phyloP scores from a whole-genome alignment of 2,797 vertebrate genomes.

The Takifugu rubripes region DNA sequence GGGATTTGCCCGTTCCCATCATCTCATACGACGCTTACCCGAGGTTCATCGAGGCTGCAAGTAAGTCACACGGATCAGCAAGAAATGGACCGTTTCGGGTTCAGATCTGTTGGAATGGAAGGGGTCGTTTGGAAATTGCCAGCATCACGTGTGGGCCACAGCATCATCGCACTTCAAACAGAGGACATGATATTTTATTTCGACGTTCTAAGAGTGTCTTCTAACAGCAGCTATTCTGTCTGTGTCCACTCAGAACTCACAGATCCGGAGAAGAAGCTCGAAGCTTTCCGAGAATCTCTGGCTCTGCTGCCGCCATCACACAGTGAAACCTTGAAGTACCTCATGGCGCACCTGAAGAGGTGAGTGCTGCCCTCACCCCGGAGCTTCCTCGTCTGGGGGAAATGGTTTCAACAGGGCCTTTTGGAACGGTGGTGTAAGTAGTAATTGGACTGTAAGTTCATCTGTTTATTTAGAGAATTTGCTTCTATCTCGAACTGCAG shows the following conservation, averaged over 20 bases:
- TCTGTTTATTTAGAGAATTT: not conserved
- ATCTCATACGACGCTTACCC: constrained; percentile 97
- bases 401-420: not conserved
- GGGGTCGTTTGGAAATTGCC: no score
- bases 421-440: not conserved
- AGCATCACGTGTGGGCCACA: not conserved
- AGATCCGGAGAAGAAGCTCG: constrained; percentile 89
- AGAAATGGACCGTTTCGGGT: constrained; percentile 6
- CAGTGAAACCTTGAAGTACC: constrained; percentile 92
- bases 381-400: not conserved
- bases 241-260: constrained; percentile 78
- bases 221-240: constrained; percentile 25
- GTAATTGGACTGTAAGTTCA: not conserved
- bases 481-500: constrained; percentile 63
- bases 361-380: constrained; percentile 49
- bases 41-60: constrained; percentile 95
- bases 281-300: constrained; percentile 89
- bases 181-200: no score
- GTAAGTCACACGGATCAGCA: constrained; percentile 76
- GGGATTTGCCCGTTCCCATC: constrained; percentile 96
- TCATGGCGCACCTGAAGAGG: constrained; percentile 98
- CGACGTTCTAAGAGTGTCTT: not conserved
- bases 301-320: constrained; percentile 91
- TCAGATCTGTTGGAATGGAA: not conserved
- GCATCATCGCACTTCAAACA: not conserved